A percentile compares a stretch with the other conserved stretches of the same genome.
These are phyloP conservation scores for Tinamus guttatus DNA, from an alignment of 2,113 vertebrate species.

Conservation along the genomic window DNA sequence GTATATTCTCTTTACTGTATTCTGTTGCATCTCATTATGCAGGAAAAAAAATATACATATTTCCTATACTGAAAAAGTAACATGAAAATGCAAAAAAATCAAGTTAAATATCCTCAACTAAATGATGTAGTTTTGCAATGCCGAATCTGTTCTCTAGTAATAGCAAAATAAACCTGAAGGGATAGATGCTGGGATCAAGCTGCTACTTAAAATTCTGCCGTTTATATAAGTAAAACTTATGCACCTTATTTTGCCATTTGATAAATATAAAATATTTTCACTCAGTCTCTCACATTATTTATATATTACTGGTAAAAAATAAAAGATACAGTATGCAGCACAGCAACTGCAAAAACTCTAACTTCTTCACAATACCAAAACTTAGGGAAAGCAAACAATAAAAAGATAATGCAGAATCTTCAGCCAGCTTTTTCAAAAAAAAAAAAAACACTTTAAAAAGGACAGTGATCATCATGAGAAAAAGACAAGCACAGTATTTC, in stretches of 20 bases:
- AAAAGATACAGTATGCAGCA: background rate
- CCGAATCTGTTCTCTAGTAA: background rate
- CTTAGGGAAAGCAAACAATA: background rate
- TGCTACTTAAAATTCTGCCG: background rate
- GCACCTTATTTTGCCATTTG: background rate
- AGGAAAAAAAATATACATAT: background rate
- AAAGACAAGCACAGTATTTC: background rate
- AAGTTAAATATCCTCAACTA: background rate
- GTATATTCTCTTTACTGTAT: background rate
- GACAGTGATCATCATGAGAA: background rate
- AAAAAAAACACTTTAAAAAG: rapidly evolving
- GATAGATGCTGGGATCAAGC: background rate
- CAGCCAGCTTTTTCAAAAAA: background rate
- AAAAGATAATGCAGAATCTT: background rate
- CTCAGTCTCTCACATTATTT: background rate
- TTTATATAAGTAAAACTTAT: background rate
- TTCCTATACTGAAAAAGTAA: background rate
- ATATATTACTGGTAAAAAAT: background rate
- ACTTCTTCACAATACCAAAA: background rate
- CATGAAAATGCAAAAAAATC: background rate
- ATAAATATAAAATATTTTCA: background rate
- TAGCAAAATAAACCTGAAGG: background rate
- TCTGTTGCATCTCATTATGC: background rate
- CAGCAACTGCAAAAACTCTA: background rate
- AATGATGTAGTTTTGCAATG: background rate